These are phyloP conservation scores for Coelopa frigida DNA, from an alignment of 1,140 invertebrate species.

Conservation along the genomic window DNA sequence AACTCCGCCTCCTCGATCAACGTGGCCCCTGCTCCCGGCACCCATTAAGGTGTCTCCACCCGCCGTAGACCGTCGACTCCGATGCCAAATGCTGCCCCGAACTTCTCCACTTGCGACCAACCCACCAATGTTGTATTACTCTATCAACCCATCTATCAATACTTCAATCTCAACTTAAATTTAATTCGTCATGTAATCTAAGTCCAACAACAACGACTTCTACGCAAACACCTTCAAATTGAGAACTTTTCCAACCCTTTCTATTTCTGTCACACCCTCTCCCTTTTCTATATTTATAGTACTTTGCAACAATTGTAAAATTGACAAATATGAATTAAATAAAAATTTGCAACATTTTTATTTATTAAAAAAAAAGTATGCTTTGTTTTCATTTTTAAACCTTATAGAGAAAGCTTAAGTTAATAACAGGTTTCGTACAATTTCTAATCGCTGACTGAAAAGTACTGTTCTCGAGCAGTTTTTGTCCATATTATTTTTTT, in stretches of 20 bases:
- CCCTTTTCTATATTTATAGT: constrained; percentile 6
- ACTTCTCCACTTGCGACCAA: constrained; percentile 1
- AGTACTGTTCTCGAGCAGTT: no score
- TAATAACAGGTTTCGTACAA: no score
- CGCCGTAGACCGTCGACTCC: background rate
- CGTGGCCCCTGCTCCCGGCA: constrained; percentile 48
- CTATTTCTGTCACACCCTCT: background rate
- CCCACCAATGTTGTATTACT: background rate
- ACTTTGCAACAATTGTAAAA: constrained; percentile 9
- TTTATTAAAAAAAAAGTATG: background rate
- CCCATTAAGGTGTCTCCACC: no score
- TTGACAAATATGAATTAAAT: constrained; percentile 8
- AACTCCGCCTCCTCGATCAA: constrained; percentile 44
- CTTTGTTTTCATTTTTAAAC: no score
- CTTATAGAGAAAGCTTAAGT: no score
- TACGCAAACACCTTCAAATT: constrained; percentile 11
- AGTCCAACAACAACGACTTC: no score
- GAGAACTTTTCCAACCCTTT: background rate
- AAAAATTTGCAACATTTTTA: background rate
- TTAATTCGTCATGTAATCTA: no score
- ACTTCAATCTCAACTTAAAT: no score
- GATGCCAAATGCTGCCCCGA: constrained; percentile 21
- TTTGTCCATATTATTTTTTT: no score
- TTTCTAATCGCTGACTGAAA: no score
- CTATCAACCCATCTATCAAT: background rate